A percentile compares a stretch with the other conserved stretches of the same genome.
These are phyloP conservation scores for Leptarthrus brevirostris DNA, from an alignment of 2,888 invertebrate genomes.

Conservation along the genomic window DNA sequence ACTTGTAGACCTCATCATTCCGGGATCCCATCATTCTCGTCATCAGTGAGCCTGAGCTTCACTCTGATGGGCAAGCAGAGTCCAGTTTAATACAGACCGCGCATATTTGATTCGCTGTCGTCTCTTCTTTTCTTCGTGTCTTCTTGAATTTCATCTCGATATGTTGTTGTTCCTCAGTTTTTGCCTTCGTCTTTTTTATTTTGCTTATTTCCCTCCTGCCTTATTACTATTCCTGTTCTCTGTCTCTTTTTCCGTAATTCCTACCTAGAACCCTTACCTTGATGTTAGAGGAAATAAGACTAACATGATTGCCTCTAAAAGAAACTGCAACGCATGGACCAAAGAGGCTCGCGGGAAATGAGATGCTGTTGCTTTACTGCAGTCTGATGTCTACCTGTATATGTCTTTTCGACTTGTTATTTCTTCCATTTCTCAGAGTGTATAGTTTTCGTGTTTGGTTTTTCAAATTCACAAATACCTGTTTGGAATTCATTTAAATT, in stretches of 20 bases:
- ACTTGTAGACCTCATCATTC: conserved; percentile 43
- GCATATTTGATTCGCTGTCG: conserved; percentile 50
- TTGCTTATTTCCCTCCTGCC: not conserved
- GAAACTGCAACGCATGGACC: conserved; percentile 30
- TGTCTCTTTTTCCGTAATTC: conserved; percentile 30
- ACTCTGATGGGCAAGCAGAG: conserved; percentile 43
- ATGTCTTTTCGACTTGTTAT: conserved; percentile 38
- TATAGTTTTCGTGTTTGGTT: conserved; percentile 32
- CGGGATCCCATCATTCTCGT: conserved; percentile 48
- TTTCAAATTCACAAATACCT: conserved; percentile 43
- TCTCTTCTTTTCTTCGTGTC: conserved; percentile 46
- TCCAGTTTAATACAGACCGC: conserved; percentile 47
- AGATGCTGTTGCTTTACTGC: conserved; percentile 29
- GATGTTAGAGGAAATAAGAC: conserved; percentile 1
- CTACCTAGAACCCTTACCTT: conserved; percentile 6
- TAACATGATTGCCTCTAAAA: conserved; percentile 10
- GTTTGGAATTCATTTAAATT: conserved; percentile 32
- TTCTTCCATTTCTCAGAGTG: conserved; percentile 23
- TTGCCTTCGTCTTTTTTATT: not conserved
- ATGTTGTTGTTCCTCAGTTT: conserved; percentile 41
- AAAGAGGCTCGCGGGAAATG: conserved; percentile 45
- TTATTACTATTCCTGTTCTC: conserved; percentile 29
- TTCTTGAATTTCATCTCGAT: conserved; percentile 50
- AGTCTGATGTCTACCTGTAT: conserved; percentile 18
- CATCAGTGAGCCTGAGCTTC: conserved; percentile 42